A percentile compares a stretch with the other conserved stretches of the same genome.
Conservation (phyloP, 2,888 invertebrate genomes). For the Heteromurus nitidus region DNA sequence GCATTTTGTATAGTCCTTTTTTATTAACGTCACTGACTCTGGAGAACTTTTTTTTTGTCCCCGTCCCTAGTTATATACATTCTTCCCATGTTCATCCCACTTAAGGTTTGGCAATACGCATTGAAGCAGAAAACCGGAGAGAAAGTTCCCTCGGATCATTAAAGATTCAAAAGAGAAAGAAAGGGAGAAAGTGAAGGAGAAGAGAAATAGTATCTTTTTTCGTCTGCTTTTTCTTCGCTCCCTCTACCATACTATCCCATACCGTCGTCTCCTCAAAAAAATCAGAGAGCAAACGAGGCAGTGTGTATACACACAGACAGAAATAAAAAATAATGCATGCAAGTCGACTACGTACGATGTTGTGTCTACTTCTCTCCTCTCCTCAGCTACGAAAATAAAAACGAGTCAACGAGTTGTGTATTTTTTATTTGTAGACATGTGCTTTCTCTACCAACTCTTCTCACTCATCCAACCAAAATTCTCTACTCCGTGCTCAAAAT, state of each 20-base stretch:
- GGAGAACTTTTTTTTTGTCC: too few species aligned
- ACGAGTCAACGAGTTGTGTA: background rate
- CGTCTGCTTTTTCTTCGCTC: slow-evolving; percentile 7
- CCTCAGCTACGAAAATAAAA: background rate
- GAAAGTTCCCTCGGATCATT: slow-evolving; percentile 38
- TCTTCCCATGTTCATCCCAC: slow-evolving; percentile 1
- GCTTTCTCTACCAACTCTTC: background rate
- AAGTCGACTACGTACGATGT: slow-evolving; percentile 3
- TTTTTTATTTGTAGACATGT: background rate
- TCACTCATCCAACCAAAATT: slow-evolving; percentile 19
- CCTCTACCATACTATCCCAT: background rate
- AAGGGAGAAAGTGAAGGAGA: slow-evolving; percentile 30
- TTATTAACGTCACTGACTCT: too few species aligned
- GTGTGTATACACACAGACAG: background rate
- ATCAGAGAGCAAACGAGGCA: slow-evolving; percentile 18
- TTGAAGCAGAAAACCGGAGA: slow-evolving; percentile 34
- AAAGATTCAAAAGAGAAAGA: slow-evolving; percentile 41
- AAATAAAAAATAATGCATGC: slow-evolving; percentile 4
- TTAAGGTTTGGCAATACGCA: slow-evolving; percentile 17
- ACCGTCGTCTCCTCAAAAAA: slow-evolving; percentile 13
- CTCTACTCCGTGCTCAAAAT: too few species aligned
- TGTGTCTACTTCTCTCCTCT: background rate
- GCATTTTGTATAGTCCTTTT: too few species aligned
- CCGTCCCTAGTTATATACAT: too few species aligned
- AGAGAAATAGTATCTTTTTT: slow-evolving; percentile 13